Evolutionary conservation across 1,140 invertebrate genomes (phyloP).

Genomic region (Oscheius sp.): DNA sequence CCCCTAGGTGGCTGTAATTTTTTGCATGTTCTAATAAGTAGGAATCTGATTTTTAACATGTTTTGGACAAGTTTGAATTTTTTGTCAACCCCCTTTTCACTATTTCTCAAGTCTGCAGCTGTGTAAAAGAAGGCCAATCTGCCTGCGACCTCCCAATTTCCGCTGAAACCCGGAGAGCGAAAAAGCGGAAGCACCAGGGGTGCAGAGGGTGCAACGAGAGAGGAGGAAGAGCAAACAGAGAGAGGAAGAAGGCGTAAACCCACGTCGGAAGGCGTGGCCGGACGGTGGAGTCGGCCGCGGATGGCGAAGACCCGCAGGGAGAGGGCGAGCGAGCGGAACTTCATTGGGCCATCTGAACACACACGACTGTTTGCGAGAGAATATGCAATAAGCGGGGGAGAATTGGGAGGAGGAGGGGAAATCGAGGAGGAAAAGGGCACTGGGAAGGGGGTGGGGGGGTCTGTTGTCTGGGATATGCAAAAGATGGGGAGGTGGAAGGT

Average conservation of each 20-base stretch:
- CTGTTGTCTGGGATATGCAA: too few species aligned
- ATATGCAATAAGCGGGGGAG: background rate
- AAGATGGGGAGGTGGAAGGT: too few species aligned
- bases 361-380: background rate
- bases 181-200: background rate
- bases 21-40: too few species aligned
- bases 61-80: too few species aligned
- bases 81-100: too few species aligned
- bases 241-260: conserved; percentile 2
- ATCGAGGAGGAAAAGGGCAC: background rate
- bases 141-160: too few species aligned
- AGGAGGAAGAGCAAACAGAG: background rate
- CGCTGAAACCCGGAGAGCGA: too few species aligned
- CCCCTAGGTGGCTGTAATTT: too few species aligned
- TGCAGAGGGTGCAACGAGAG: background rate
- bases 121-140: too few species aligned
- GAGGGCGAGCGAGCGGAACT: conserved; percentile 41
- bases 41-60: too few species aligned
- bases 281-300: conserved; percentile 1
- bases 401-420: background rate
- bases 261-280: conserved; percentile 28
- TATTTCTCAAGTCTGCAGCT: too few species aligned
- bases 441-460: background rate
- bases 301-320: conserved; percentile 39
- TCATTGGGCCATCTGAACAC: conserved; percentile 26